Conservation (phyloP, 2,888 invertebrate genomes). For the Nomada goodeniana region DNA sequence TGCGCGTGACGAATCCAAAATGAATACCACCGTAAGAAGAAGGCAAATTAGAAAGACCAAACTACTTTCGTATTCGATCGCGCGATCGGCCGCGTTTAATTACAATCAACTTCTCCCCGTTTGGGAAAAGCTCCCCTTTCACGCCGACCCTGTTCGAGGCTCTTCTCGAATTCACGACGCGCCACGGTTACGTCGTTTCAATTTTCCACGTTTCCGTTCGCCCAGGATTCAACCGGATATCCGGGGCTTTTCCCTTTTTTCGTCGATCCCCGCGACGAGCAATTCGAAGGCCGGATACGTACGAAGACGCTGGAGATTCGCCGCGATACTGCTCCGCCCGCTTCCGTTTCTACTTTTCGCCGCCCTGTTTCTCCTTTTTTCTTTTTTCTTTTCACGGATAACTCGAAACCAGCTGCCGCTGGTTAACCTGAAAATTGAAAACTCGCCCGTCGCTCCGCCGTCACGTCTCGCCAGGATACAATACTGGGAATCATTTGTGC, state of each 20-base stretch:
- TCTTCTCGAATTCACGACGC: slow-evolving; percentile 16
- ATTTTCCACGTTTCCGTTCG: slow-evolving; percentile 42
- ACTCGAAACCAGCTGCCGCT: background rate
- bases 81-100: slow-evolving; percentile 11
- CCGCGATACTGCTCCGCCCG: slow-evolving; percentile 18
- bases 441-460: slow-evolving; percentile 2
- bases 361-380: background rate
- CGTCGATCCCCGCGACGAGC: slow-evolving; percentile 25
- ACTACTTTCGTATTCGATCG: background rate
- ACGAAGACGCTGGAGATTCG: slow-evolving; percentile 37
- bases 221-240: slow-evolving; percentile 28
- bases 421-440: slow-evolving; percentile 30
- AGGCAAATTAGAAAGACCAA: background rate
- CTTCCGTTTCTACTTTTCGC: background rate
- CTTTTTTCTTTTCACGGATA: background rate
- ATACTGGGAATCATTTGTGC: background rate
- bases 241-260: slow-evolving; percentile 13
- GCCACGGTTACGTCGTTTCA: slow-evolving; percentile 30
- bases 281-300: slow-evolving; percentile 43
- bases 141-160: background rate
- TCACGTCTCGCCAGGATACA: slow-evolving; percentile 14
- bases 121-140: slow-evolving; percentile 2
- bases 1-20: too few relatives aligned
- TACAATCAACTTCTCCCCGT: background rate
- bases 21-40: background rate